These are phyloP conservation scores for Micoletzkya japonica DNA, from an alignment of 2,888 invertebrate genomes.

Conservation along the genomic window DNA sequence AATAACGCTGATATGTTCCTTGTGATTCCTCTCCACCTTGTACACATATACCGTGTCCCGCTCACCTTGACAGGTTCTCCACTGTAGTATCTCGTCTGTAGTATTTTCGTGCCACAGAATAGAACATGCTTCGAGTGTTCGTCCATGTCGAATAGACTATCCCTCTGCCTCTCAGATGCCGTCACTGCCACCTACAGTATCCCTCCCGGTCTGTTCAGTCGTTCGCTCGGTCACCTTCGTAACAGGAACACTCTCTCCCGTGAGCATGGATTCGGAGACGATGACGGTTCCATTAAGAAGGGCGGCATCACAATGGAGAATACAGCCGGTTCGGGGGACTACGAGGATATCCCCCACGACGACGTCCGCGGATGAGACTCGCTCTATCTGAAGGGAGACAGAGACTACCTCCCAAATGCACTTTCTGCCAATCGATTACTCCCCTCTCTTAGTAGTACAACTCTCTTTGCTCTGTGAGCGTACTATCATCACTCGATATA, in stretches of 20 bases:
- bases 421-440: neutral
- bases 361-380: neutral
- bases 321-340: constrained; percentile 79
- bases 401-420: neutral
- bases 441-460: neutral
- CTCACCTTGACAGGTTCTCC: constrained; percentile 58
- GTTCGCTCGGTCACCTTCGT: constrained; percentile 72
- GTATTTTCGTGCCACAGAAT: constrained; percentile 86
- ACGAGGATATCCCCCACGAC: constrained; percentile 71
- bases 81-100: constrained; percentile 77
- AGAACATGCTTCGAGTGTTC: constrained; percentile 81
- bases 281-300: constrained; percentile 84
- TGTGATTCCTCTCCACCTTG: neutral
- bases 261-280: constrained; percentile 91
- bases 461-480: too few species aligned
- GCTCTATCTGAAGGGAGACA: constrained; percentile 65
- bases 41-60: neutral
- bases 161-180: constrained; percentile 49
- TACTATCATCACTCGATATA: too few species aligned
- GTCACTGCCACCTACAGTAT: constrained; percentile 50
- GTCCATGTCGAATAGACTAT: constrained; percentile 71
- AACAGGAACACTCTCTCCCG: constrained; percentile 90
- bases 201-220: neutral
- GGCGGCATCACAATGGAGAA: constrained; percentile 78
- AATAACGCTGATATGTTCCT: neutral